These are phyloP conservation scores for Riptortus pedestris DNA, from an alignment of 1,140 invertebrate genomes.

Conservation along the genomic window DNA sequence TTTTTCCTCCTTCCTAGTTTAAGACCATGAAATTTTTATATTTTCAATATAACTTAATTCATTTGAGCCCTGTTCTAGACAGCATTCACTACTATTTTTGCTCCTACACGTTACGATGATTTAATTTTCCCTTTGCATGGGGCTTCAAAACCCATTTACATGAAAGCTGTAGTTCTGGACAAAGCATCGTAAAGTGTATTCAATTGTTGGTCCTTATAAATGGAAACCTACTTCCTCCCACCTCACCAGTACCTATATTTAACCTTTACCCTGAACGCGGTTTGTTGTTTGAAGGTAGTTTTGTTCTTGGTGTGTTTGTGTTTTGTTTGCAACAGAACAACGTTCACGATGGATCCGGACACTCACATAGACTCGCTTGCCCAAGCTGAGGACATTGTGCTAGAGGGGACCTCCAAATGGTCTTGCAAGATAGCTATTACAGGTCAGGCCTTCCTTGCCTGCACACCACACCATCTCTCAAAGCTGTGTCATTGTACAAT, in stretches of 20 bases:
- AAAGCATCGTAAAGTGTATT: conserved; percentile 12
- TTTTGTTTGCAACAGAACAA: conserved; percentile 56
- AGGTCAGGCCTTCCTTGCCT: conserved; percentile 49
- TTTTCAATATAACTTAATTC: too few species aligned
- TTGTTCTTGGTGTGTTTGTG: conserved; percentile 37
- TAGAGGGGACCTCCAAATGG: conserved; percentile 99
- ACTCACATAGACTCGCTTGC: conserved; percentile 98
- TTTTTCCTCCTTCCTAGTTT: too few species aligned
- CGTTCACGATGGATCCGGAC: conserved; percentile 95
- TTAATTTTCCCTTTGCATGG: background rate
- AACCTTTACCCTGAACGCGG: background rate
- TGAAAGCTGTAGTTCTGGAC: background rate
- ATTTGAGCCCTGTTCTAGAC: background rate
- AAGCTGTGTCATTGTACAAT: conserved; percentile 26
- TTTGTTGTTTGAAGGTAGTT: conserved; percentile 19
- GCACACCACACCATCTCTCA: background rate
- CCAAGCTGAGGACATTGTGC: conserved; percentile 91
- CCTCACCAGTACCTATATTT: background rate
- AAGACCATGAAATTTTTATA: too few species aligned
- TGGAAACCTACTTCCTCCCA: background rate
- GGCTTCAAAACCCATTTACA: background rate
- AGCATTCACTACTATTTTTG: conserved; percentile 2
- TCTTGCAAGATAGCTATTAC: conserved; percentile 99
- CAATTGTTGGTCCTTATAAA: background rate
- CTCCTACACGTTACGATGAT: conserved; percentile 14